Evolutionary conservation across 2,797 vertebrate species (phyloP).

Genomic region (Hippoglossus hippoglossus): DNA sequence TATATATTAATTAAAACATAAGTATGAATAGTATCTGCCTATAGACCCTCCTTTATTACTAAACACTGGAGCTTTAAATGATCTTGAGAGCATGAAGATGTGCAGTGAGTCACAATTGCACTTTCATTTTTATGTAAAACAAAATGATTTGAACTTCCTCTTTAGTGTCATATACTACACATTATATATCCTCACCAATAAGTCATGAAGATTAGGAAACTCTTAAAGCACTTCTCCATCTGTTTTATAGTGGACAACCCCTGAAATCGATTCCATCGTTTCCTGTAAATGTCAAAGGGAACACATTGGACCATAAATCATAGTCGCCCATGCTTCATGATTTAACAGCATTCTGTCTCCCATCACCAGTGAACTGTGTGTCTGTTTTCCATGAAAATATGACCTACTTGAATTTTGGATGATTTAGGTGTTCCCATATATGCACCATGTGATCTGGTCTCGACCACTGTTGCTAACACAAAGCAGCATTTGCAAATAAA

Average conservation of each 20-base stretch:
- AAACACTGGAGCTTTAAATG: not conserved
- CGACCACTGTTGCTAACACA: conserved; percentile 48
- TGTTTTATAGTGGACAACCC: conserved; percentile 50
- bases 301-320: conserved; percentile 48
- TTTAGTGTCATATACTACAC: conserved; percentile 27
- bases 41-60: too few relatives aligned
- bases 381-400: conserved; percentile 24
- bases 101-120: not conserved
- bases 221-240: conserved; percentile 58
- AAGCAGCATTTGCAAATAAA: conserved; percentile 47
- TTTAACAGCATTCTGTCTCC: conserved; percentile 38
- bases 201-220: conserved; percentile 39
- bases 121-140: conserved; percentile 24
- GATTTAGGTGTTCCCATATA: conserved; percentile 37
- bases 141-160: conserved; percentile 28
- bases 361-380: conserved; percentile 8
- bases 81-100: not conserved
- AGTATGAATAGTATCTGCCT: too few relatives aligned
- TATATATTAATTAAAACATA: too few relatives aligned
- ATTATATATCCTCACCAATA: conserved; percentile 37
- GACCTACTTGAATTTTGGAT: conserved; percentile 12
- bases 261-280: conserved; percentile 60
- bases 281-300: conserved; percentile 49
- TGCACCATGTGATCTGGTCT: not conserved
- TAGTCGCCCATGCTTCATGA: conserved; percentile 18